These are phyloP conservation scores for Cirrhinus mrigala DNA, from an alignment of 2,797 vertebrate species.

Conservation along the genomic window DNA sequence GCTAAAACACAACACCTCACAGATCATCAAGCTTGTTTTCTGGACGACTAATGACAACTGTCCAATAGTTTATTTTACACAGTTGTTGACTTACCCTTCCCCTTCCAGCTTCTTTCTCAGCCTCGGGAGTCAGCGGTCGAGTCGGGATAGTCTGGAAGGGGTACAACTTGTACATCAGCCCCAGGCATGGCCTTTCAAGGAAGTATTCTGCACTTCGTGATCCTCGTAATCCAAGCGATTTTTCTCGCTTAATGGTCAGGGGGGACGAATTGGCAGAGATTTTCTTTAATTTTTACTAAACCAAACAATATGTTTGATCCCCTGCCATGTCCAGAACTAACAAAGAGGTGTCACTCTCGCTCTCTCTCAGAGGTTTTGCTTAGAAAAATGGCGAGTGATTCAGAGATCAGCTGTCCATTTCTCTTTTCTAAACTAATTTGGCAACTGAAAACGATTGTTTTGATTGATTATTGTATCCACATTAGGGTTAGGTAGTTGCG, in stretches of 20 bases:
- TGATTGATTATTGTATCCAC: constrained; percentile 50
- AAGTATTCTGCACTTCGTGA: constrained; percentile 46
- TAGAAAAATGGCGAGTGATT: not conserved
- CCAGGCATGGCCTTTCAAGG: constrained; percentile 56
- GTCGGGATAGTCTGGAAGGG: constrained; percentile 52
- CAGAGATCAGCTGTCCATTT: constrained; percentile 3
- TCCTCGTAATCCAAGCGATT: constrained; percentile 51
- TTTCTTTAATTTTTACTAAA: constrained; percentile 29
- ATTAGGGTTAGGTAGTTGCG: constrained; percentile 29
- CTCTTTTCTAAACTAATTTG: not conserved
- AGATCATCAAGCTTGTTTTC: constrained; percentile 23
- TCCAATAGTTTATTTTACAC: constrained; percentile 7
- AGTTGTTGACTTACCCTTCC: constrained; percentile 49
- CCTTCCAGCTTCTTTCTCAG: constrained; percentile 50
- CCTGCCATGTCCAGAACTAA: constrained; percentile 39
- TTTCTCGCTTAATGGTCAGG: constrained; percentile 14
- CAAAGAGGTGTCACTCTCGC: constrained; percentile 12
- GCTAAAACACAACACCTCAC: constrained; percentile 31
- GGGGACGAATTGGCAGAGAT: constrained; percentile 1
- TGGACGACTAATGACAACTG: constrained; percentile 11
- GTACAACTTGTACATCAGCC: constrained; percentile 48
- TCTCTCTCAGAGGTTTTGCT: not conserved
- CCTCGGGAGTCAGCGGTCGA: constrained; percentile 41
- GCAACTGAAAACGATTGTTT: not conserved
- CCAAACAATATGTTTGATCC: constrained; percentile 8